Evolutionary conservation across 2,888 invertebrate species (phyloP).

Genomic region (Neoaliturus tenellus): DNA sequence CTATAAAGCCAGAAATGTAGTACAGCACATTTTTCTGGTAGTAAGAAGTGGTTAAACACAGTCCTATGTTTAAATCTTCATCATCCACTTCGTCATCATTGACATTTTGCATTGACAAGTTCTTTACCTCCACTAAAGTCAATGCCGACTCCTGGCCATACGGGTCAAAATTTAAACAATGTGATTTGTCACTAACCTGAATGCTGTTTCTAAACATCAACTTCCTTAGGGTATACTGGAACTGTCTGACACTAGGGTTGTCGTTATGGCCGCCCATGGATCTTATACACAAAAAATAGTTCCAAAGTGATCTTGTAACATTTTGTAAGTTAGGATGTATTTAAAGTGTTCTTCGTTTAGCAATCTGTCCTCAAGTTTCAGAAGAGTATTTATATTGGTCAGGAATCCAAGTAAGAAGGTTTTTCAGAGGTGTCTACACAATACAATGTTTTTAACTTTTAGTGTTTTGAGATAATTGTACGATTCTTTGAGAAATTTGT

Average conservation of each 20-base stretch:
- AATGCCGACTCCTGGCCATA: not conserved
- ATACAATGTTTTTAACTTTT: not conserved
- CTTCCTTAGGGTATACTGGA: too few species aligned
- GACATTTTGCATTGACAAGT: too few species aligned
- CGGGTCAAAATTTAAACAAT: not conserved
- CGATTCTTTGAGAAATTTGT: conserved; percentile 13
- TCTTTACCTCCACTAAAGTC: too few species aligned
- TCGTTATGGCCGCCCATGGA: not conserved
- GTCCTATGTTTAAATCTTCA: not conserved
- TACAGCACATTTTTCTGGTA: not conserved
- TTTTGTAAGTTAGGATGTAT: not conserved
- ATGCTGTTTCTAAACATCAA: too few species aligned
- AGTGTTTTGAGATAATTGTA: not conserved
- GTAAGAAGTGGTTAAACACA: not conserved
- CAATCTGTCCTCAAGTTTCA: not conserved
- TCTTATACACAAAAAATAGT: not conserved
- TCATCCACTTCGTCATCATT: too few species aligned
- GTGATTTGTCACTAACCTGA: too few species aligned
- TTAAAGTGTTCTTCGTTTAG: not conserved
- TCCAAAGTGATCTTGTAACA: not conserved
- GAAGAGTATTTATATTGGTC: not conserved
- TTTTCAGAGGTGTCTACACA: not conserved
- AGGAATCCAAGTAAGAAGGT: conserved; percentile 2
- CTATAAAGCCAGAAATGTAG: not conserved
- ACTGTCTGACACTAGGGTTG: too few species aligned